Evolutionary conservation across 2,888 invertebrate species (phyloP), one percentile per base, ranked within the genome.

Genomic region (Microchrysa polita): DNA sequence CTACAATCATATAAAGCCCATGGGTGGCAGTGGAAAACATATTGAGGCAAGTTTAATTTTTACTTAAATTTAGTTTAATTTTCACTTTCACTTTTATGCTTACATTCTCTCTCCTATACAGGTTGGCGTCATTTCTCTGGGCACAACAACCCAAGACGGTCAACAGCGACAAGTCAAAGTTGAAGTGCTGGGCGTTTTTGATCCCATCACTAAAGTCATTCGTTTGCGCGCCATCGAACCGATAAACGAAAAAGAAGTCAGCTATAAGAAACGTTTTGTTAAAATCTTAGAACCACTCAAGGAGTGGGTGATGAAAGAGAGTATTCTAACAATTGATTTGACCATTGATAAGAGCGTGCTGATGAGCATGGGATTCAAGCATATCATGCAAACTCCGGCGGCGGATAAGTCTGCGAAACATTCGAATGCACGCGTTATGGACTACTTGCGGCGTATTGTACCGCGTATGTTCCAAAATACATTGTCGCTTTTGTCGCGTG

Each of bases 381-480:
- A 91, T 73, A 91, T 95, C 0, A 87, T 89, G 4, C 94, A 94
- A 86, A 90, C 80, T 80, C 87, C 80, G 42, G 82, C 80, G 75
- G 82, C 80, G 2, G 85, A 81, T 79, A 83, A 77, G 80, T 85
- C 80, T 60, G 86, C 86, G 22, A 86, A 88, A 77, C 88, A 90
- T 77, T 90, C 89, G 67, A 93, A 93, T 79, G 88, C 89, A 0
- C 90, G 91, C 72, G 92, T 95, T 7, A 95, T 96, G 95, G 94
- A 95, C 80, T 96, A 95, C 81, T 84, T 96, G 77, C 86, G 94
- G 40, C 88, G 92, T 76, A 93, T 94, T 72, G 94, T 95, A 1
- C 95, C 96, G 0, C 88, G 94, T 79, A 95, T 95, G 94, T 96
- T 95, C 85, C 92, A 95, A 86, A 95, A 94, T 78, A 95, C 95